Conservation (phyloP, 1,140 invertebrate genomes). For the Aphidius gifuensis region DNA sequence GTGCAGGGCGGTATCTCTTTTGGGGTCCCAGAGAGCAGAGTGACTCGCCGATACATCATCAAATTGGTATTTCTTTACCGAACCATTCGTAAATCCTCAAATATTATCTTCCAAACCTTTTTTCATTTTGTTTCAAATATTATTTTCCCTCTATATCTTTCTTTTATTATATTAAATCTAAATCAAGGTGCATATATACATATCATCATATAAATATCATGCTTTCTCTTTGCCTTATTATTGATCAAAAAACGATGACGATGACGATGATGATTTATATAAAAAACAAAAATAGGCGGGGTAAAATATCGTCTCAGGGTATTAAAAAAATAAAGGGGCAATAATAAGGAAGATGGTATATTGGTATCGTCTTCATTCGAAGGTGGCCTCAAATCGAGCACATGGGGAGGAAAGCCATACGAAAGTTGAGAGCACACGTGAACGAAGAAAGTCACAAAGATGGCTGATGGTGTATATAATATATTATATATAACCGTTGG, state of each 20-base stretch:
- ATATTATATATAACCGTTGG: constrained; percentile 22
- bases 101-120: too few relatives aligned
- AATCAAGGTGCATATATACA: too few relatives aligned
- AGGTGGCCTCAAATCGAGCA: constrained; percentile 10
- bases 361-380: constrained; percentile 22
- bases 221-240: too few relatives aligned
- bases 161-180: too few relatives aligned
- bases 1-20: constrained; percentile 9
- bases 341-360: too few relatives aligned
- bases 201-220: too few relatives aligned
- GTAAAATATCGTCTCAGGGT: too few relatives aligned
- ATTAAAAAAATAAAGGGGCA: too few relatives aligned
- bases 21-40: not conserved
- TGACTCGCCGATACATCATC: constrained; percentile 6
- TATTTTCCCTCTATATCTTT: not conserved
- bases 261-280: too few relatives aligned
- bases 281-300: too few relatives aligned
- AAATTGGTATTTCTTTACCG: not conserved
- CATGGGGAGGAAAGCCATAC: constrained; percentile 21
- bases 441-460: constrained; percentile 40
- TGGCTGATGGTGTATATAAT: constrained; percentile 34
- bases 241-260: too few relatives aligned
- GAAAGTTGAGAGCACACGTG: constrained; percentile 33
- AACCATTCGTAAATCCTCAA: too few relatives aligned
- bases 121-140: not conserved